A percentile compares a stretch with the other conserved stretches of the same genome.
phyloP scores from a whole-genome alignment of 2,797 vertebrate species.

The Melanotaenia boesemani region DNA sequence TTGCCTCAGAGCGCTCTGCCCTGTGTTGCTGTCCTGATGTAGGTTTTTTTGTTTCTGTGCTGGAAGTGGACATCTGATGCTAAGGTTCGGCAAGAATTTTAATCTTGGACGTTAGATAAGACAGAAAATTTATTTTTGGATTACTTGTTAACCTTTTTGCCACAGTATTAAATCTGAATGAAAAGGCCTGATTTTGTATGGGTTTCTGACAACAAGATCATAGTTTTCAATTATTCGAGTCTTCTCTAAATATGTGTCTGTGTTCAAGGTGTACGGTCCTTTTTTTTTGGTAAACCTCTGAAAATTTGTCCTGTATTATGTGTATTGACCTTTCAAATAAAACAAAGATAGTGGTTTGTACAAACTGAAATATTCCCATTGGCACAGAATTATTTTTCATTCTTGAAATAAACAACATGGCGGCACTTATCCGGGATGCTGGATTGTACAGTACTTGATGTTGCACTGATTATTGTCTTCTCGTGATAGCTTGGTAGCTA shows the following conservation, averaged over 20 bases:
- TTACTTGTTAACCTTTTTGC: not conserved
- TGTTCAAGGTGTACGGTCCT: not conserved
- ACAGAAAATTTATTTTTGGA: not conserved
- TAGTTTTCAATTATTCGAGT: not conserved
- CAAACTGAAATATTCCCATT: slow-evolving; percentile 10
- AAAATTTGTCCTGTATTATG: not conserved
- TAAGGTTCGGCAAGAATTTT: slow-evolving; percentile 7
- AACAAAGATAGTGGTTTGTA: not conserved
- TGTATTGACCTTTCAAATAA: not conserved
- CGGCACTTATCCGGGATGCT: slow-evolving; percentile 11
- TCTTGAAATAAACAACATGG: slow-evolving; percentile 20
- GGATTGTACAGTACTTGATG: slow-evolving; percentile 20
- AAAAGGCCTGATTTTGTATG: not conserved
- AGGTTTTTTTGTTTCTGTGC: not conserved
- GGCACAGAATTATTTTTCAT: not conserved
- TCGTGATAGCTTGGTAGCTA: slow-evolving; percentile 24
- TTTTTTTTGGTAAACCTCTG: not conserved
- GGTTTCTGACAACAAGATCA: not conserved
- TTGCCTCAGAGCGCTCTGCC: not conserved
- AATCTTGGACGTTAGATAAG: not conserved
- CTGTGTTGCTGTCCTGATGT: not conserved
- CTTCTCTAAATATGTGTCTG: not conserved
- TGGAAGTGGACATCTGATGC: not conserved
- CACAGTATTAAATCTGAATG: not conserved
- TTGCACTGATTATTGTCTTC: slow-evolving; percentile 41